Evolutionary conservation across 2,113 vertebrate species (phyloP).

Genomic region (Thinocorus orbignyianus): DNA sequence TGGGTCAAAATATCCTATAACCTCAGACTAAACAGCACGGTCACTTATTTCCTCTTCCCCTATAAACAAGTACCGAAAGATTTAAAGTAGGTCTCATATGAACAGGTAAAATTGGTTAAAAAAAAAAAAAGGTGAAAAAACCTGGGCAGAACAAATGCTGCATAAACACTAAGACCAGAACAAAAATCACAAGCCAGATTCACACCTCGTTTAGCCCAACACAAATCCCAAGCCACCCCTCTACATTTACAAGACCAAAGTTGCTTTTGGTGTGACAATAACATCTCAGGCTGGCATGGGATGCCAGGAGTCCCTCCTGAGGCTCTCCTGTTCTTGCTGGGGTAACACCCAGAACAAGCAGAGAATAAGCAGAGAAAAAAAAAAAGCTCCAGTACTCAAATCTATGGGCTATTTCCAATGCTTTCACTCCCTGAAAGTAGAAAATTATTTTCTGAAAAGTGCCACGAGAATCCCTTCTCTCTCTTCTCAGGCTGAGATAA

Average conservation of each 20-base stretch:
- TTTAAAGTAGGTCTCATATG: neutral
- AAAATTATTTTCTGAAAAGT: conserved; percentile 3
- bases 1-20: neutral
- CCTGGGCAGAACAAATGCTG: neutral
- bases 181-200: neutral
- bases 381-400: neutral
- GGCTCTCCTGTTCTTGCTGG: neutral
- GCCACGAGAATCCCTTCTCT: neutral
- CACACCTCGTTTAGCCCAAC: neutral
- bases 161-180: neutral
- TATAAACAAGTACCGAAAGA: neutral
- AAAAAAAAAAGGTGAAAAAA: neutral
- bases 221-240: neutral
- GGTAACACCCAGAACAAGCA: neutral
- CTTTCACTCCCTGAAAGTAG: neutral
- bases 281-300: neutral
- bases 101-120: neutral
- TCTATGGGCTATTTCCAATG: neutral
- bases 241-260: neutral
- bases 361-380: neutral
- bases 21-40: neutral
- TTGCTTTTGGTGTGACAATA: neutral
- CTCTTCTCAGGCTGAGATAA: conserved; percentile 12
- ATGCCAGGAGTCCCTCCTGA: neutral
- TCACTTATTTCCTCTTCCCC: neutral